Evolutionary conservation across 2,888 invertebrate genomes (phyloP), one percentile per base, ranked within the genome.

Genomic region (Drosophila pseudotakahashii): DNA sequence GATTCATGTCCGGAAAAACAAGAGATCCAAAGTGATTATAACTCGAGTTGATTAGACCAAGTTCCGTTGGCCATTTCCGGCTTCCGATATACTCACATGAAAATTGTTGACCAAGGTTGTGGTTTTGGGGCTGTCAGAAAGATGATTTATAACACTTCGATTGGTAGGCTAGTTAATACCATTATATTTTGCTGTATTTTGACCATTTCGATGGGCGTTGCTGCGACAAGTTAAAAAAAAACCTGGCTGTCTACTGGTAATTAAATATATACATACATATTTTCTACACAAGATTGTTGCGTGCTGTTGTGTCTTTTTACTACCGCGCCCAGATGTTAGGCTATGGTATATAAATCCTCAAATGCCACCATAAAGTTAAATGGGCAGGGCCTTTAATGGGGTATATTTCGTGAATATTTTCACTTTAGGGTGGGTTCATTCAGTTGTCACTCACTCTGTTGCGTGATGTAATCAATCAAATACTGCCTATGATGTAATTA

Each of bases 101-200:
- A 83, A 81, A 81, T 78, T 80, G 63, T 58, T 63, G 34, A n/a
- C 36, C 62, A 80, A 78, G 81, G 81, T 41, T 52, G 34, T 13
- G 39, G 30, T 23, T 26, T 14, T 11, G 16, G 10, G 32, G n/a
- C 68, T 69, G 57, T 71, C 61, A 61, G 23, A 66, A 51, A 61
- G 26, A 79, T 80, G 80, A 82, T 80, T 82, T 76, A 80, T 82
- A 54, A 16, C 68, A 44, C 54, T 48, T 47, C 47, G 41, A 57
- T 54, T 42, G 26, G 13, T 9, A 4, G 37, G 44, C 75, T 68
- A 80, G 78, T 79, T 75, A 73, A 77, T 75, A 69, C 73, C 69
- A 71, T 39, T 44, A 7, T n/a, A 19, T 34, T 16, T 19, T 19
- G 19, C 2, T 2, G 19, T 19, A 19, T 19, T 19, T 19, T 19